Conservation (phyloP, 2,888 invertebrate species). For the Helleia helle region DNA sequence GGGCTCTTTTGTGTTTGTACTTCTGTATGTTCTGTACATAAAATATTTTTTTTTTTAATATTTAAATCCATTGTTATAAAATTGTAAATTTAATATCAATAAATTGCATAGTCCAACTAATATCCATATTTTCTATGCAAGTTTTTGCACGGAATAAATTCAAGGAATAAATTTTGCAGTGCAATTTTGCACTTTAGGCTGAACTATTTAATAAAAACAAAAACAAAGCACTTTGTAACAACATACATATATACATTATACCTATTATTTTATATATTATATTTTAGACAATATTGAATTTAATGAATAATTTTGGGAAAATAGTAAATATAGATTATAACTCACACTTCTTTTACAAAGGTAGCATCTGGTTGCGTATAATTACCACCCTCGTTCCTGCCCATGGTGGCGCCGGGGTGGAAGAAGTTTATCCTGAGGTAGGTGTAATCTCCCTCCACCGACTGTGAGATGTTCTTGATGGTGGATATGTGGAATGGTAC, state of each 20-base stretch:
- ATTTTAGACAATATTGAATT: too few relatives aligned
- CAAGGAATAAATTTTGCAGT: too few relatives aligned
- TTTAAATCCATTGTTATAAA: too few relatives aligned
- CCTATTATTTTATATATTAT: too few relatives aligned
- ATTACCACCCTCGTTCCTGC: constrained; percentile 90
- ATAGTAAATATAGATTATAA: constrained; percentile 24
- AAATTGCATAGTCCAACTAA: too few relatives aligned
- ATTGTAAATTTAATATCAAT: too few relatives aligned
- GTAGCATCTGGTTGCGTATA: constrained; percentile 97
- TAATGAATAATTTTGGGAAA: not conserved
- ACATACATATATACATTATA: too few relatives aligned
- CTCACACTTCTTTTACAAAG: constrained; percentile 97
- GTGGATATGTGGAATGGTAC: constrained; percentile 99
- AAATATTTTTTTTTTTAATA: not conserved
- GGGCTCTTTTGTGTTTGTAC: constrained; percentile 97
- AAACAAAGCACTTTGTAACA: too few relatives aligned
- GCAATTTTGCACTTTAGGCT: too few relatives aligned
- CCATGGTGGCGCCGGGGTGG: constrained; percentile 98
- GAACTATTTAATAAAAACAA: too few relatives aligned
- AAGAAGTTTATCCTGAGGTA: constrained; percentile 98
- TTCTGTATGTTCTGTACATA: constrained; percentile 88
- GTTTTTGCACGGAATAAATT: too few relatives aligned
- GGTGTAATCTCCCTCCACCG: constrained; percentile 98
- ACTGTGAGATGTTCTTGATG: constrained; percentile 98
- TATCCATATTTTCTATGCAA: too few relatives aligned